These are phyloP conservation scores for Corythornis cristatus DNA, from an alignment of 2,113 vertebrate species.

Conservation along the genomic window DNA sequence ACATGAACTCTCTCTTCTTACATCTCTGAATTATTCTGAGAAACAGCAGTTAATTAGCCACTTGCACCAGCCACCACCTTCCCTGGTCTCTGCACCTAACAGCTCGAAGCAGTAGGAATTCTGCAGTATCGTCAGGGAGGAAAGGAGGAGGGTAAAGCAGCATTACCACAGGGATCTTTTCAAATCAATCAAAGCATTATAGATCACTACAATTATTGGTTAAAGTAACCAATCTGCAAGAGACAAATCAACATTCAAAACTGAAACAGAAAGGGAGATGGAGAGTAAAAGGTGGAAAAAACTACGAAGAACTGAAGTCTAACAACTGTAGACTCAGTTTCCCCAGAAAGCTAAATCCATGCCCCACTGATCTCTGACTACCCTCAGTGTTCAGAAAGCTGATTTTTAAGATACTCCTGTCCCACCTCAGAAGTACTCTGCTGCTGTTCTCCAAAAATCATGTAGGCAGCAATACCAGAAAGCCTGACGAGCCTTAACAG, in stretches of 20 bases:
- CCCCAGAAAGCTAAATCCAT: background rate
- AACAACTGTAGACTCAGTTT: background rate
- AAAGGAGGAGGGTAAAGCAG: background rate
- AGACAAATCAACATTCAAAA: background rate
- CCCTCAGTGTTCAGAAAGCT: background rate
- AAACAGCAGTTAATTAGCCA: fast-evolving
- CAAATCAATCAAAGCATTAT: background rate
- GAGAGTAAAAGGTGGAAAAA: background rate
- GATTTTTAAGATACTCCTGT: background rate
- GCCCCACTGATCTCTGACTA: background rate
- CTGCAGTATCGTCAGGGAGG: background rate
- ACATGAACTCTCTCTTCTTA: background rate
- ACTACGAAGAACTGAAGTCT: background rate
- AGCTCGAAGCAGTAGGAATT: background rate
- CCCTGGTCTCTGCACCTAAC: background rate
- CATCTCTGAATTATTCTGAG: background rate
- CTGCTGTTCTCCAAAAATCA: background rate
- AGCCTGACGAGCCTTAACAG: background rate
- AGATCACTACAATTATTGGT: background rate
- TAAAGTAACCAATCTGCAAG: background rate
- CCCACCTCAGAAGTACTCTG: background rate
- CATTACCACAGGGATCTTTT: background rate
- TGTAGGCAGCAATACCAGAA: background rate
- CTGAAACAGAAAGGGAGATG: background rate
- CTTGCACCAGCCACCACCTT: background rate